A percentile compares a stretch with the other conserved stretches of the same genome.
These are phyloP conservation scores for Microctenopoma lineatum DNA, from an alignment of 2,797 vertebrate species.

Conservation along the genomic window DNA sequence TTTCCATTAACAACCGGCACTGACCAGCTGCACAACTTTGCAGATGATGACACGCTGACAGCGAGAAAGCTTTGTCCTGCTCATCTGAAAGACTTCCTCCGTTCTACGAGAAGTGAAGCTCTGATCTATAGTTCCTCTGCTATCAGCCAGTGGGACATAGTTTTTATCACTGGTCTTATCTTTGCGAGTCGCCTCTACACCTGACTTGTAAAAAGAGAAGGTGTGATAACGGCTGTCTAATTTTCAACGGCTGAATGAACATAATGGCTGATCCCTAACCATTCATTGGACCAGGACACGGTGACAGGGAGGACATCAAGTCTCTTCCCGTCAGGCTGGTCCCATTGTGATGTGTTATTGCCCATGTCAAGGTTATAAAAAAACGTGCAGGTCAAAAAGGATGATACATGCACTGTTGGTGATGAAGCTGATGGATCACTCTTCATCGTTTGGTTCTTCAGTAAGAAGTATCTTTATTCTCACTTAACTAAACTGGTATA, in stretches of 20 bases:
- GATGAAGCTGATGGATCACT: too few relatives aligned
- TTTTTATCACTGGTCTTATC: constrained; percentile 36
- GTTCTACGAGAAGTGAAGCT: too few relatives aligned
- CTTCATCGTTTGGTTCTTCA: not conserved
- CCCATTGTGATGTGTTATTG: constrained; percentile 55
- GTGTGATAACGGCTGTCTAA: constrained; percentile 44
- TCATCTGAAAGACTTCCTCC: too few relatives aligned
- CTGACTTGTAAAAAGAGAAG: constrained; percentile 29
- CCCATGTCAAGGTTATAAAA: constrained; percentile 61
- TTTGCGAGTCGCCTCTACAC: constrained; percentile 37
- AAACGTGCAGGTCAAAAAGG: constrained; percentile 41
- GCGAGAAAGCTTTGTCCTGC: too few relatives aligned
- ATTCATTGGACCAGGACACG: constrained; percentile 30
- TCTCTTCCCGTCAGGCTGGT: constrained; percentile 26
- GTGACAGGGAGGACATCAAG: constrained; percentile 40
- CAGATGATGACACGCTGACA: too few relatives aligned
- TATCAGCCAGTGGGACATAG: constrained; percentile 11
- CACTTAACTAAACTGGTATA: not conserved
- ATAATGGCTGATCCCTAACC: constrained; percentile 50
- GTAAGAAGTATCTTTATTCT: constrained; percentile 1
- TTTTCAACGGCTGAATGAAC: constrained; percentile 51
- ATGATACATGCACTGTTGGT: constrained; percentile 32
- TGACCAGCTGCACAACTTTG: too few relatives aligned
- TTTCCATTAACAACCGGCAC: too few relatives aligned
- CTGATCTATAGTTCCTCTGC: too few relatives aligned